These are phyloP conservation scores for Amiota communis DNA, from an alignment of 2,888 invertebrate genomes.

Conservation along the genomic window DNA sequence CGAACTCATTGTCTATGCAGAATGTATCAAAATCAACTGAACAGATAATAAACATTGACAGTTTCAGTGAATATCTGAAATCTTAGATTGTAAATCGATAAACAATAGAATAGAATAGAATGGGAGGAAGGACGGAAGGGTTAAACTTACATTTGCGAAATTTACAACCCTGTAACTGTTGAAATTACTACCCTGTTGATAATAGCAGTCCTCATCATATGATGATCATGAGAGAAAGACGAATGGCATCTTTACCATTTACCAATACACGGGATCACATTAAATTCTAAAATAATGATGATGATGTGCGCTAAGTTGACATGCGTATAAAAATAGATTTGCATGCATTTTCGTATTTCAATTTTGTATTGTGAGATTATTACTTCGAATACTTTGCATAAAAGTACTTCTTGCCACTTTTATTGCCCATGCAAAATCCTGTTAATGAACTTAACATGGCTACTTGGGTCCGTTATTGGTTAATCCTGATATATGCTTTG, in stretches of 20 bases:
- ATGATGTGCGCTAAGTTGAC: slow-evolving; percentile 34
- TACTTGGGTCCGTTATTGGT: slow-evolving; percentile 1
- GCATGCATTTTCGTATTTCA: slow-evolving; percentile 45
- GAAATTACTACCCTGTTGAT: background rate
- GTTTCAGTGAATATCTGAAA: background rate
- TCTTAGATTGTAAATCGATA: no score
- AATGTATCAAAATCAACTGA: slow-evolving; percentile 24
- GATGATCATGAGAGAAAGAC: no score
- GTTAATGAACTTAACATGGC: slow-evolving; percentile 67
- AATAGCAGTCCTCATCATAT: no score
- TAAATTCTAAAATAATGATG: no score
- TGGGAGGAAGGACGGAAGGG: background rate
- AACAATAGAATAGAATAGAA: background rate
- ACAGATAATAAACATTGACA: slow-evolving; percentile 37
- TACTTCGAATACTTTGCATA: slow-evolving; percentile 53
- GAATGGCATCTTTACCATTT: no score
- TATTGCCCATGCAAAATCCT: slow-evolving; percentile 73
- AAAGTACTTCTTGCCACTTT: slow-evolving; percentile 54
- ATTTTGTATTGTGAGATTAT: no score
- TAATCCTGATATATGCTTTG: background rate
- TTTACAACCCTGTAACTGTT: slow-evolving; percentile 19
- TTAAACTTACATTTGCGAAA: slow-evolving; percentile 15
- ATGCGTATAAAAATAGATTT: slow-evolving; percentile 49
- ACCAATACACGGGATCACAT: no score
- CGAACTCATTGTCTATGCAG: background rate